Evolutionary conservation across 2,888 invertebrate species (phyloP), one percentile per base, ranked within the genome.

Genomic region (Lepeophtheirus nordmannii): DNA sequence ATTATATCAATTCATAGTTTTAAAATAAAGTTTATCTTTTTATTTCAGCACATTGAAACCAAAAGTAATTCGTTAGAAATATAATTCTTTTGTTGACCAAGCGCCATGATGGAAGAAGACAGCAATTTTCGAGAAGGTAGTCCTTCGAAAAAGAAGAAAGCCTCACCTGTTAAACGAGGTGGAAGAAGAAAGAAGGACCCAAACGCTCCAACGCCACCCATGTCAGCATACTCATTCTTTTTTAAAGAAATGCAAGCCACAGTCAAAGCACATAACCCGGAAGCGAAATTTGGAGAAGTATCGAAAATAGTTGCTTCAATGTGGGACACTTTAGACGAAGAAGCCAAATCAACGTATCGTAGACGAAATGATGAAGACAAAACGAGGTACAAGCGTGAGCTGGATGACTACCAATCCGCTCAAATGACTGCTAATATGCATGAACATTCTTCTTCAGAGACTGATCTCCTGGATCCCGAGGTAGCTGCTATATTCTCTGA

Each of bases 211-310:
- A n/a, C 62, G 10, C 41, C 39, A 17, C 40, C 41, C 17, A 20
- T 41, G 17, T 62, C 62, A 17, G 62, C 62, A n/a, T 62, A 40
- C 23, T 23, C 62, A 10, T 40, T 62, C 20, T 62, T 62, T 17
- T 62, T 62, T 40, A 62, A 62, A 23, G 62, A 62, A 41, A 62
- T 41, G 12, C 62, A 62, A 40, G 41, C 22, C 60, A 37, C 30
- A 10, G 60, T 60, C 30, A 60, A 60, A 30, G 60, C 60, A 17
- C 30, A 60, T 17, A 60, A 60, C 7, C 60, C 60, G 22, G 38
- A 60, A 10, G 38, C 39, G 17, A 60, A 60, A 30, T 60, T 60
- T 38, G 60, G 60, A 11, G 60, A 60, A 37, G 60, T 60, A 17
- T 60, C 60, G 22, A 60, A 60, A 30, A 60, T 60, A 20, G 60